A percentile compares a stretch with the other conserved stretches of the same genome.
Conservation (phyloP, 2,888 invertebrate species). For the Clunio marinus region DNA sequence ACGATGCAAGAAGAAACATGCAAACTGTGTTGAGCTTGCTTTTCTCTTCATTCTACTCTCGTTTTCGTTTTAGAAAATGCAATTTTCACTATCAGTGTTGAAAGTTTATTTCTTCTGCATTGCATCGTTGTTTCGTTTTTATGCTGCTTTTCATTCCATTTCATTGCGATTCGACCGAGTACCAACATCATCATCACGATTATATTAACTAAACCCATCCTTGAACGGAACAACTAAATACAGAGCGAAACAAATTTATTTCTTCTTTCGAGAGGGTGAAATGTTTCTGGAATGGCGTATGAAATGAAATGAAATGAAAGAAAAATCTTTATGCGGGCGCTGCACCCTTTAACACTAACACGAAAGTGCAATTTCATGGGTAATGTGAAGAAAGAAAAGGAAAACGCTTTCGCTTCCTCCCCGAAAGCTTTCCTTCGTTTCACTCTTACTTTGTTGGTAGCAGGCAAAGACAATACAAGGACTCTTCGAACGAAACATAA, state of each 20-base stretch:
- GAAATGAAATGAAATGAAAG: neutral
- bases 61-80: constrained; percentile 35
- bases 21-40: constrained; percentile 1
- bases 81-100: constrained; percentile 34
- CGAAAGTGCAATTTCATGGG: constrained; percentile 4
- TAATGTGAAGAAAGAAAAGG: no score
- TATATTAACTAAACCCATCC: constrained; percentile 28
- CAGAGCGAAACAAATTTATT: neutral
- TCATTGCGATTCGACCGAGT: neutral
- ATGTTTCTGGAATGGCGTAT: neutral
- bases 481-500: constrained; percentile 9
- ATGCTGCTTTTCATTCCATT: neutral
- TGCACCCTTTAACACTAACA: constrained; percentile 16
- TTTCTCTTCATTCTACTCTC: constrained; percentile 37
- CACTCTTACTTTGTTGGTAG: neutral
- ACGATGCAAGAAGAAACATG: neutral
- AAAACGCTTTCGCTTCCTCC: neutral
- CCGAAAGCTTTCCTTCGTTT: constrained; percentile 1
- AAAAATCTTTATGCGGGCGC: constrained; percentile 8
- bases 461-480: no score
- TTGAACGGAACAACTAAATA: neutral
- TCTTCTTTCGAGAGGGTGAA: neutral
- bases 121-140: constrained; percentile 12
- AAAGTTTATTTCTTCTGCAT: neutral
- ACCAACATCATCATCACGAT: constrained; percentile 31